Percentiles rank a stretch among this genome's conserved stretches.
phyloP scores from a whole-genome alignment of 2,797 vertebrate species.

The Parambassis ranga region DNA sequence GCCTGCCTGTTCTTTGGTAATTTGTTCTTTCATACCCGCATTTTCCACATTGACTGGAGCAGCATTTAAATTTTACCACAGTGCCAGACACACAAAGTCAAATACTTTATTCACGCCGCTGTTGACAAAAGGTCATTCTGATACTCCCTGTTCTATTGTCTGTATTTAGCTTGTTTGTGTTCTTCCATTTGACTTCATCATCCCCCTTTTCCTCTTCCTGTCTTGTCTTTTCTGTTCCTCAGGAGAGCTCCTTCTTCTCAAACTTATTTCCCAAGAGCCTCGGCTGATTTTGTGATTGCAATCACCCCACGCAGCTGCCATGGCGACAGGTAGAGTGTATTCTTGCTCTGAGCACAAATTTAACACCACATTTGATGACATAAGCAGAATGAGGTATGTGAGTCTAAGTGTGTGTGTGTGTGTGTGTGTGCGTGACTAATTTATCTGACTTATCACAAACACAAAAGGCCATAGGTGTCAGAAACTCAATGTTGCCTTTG shows the following conservation, averaged over 20 bases:
- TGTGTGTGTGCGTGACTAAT: constrained; percentile 8
- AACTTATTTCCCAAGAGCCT: constrained; percentile 73
- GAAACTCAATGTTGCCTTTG: constrained; percentile 15
- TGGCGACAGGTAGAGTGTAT: constrained; percentile 61
- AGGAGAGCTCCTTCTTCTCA: constrained; percentile 54
- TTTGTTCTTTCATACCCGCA: constrained; percentile 5
- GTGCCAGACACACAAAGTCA: constrained; percentile 18
- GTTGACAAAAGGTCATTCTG: constrained; percentile 30
- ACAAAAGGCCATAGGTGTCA: constrained; percentile 31
- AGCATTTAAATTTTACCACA: background rate
- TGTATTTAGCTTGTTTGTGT: constrained; percentile 19
- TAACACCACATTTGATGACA: constrained; percentile 61
- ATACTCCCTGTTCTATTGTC: constrained; percentile 30
- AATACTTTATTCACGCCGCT: constrained; percentile 7
- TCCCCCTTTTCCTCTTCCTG: background rate
- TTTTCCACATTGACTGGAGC: too few species aligned
- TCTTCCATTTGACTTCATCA: constrained; percentile 1
- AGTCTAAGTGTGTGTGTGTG: background rate
- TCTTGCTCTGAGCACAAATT: constrained; percentile 54
- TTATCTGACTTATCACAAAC: constrained; percentile 28
- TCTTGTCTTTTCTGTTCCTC: constrained; percentile 35
- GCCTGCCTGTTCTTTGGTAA: background rate
- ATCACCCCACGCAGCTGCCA: constrained; percentile 68
- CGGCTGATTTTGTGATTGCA: constrained; percentile 68
- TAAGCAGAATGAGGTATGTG: constrained; percentile 40